Evolutionary conservation across 2,113 vertebrate genomes (phyloP).

Genomic region (Bubo bubo): DNA sequence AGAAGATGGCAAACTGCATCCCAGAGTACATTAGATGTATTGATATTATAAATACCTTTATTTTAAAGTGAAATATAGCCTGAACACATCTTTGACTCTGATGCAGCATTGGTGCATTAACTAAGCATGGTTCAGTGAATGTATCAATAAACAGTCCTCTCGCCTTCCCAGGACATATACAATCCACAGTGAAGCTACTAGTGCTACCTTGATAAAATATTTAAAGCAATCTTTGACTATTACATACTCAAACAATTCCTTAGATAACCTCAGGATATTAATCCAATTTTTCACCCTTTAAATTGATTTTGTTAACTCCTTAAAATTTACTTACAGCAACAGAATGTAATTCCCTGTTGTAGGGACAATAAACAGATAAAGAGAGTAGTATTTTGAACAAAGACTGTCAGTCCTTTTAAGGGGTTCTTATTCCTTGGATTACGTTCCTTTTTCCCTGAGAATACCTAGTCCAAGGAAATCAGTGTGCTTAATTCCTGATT

Average conservation of each 20-base stretch:
- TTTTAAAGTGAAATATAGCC: neutral
- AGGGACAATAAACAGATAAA: neutral
- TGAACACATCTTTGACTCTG: neutral
- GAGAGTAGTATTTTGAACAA: neutral
- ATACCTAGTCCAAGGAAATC: neutral
- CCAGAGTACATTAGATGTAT: neutral
- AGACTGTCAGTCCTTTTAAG: neutral
- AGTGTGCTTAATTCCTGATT: neutral
- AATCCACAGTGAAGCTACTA: neutral
- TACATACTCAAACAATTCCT: neutral
- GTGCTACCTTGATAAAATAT: slow-evolving; percentile 5
- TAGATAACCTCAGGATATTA: neutral
- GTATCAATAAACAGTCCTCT: neutral
- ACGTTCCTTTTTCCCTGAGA: neutral
- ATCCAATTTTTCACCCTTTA: neutral
- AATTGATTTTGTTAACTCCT: neutral
- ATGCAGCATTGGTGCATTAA: neutral
- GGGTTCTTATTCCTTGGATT: neutral
- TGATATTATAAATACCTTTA: neutral
- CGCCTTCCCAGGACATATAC: neutral
- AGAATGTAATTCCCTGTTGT: neutral
- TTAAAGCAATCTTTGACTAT: neutral
- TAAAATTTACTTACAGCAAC: neutral
- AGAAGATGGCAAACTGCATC: neutral
- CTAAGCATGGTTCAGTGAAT: neutral